phyloP scores from a whole-genome alignment of 2,888 invertebrate genomes.

The Lymantria monacha region DNA sequence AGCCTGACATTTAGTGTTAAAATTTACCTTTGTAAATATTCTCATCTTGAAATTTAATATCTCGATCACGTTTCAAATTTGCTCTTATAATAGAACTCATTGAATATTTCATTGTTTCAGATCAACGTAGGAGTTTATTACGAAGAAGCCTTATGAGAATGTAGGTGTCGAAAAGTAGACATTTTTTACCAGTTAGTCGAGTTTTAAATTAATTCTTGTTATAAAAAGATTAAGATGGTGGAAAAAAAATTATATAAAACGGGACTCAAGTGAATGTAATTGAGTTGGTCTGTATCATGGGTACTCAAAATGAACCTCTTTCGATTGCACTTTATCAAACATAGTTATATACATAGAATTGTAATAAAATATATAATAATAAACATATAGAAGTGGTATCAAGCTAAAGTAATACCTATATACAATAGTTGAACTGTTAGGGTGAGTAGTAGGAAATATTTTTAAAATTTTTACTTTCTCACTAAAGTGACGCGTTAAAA shows the following conservation, averaged over 20 bases:
- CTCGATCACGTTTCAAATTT: no score
- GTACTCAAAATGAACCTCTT: slow-evolving; percentile 38
- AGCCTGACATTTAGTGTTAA: no score
- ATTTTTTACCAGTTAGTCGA: slow-evolving; percentile 75
- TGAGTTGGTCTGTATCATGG: slow-evolving; percentile 45
- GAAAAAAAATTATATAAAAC: no score
- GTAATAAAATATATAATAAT: slow-evolving; percentile 20
- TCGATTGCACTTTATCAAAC: slow-evolving; percentile 31
- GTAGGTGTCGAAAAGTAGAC: slow-evolving; percentile 72
- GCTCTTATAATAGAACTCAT: no score
- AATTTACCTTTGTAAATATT: no score
- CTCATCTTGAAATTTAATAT: no score
- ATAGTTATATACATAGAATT: slow-evolving; percentile 29
- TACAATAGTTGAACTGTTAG: slow-evolving; percentile 29
- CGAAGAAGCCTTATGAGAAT: slow-evolving; percentile 80
- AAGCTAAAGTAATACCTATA: slow-evolving; percentile 7
- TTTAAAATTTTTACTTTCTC: slow-evolving; percentile 19
- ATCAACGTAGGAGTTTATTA: slow-evolving; percentile 82
- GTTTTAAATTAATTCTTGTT: slow-evolving; percentile 65
- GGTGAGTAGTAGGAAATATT: slow-evolving; percentile 15
- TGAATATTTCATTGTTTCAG: slow-evolving; percentile 46
- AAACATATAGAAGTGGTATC: slow-evolving; percentile 24
- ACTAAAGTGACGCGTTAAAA: slow-evolving; percentile 5
- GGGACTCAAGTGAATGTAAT: slow-evolving; percentile 71
- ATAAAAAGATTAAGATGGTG: slow-evolving; percentile 63